These are phyloP conservation scores for Brotogeris chrysoptera DNA, from an alignment of 2,797 vertebrate genomes.

Conservation along the genomic window DNA sequence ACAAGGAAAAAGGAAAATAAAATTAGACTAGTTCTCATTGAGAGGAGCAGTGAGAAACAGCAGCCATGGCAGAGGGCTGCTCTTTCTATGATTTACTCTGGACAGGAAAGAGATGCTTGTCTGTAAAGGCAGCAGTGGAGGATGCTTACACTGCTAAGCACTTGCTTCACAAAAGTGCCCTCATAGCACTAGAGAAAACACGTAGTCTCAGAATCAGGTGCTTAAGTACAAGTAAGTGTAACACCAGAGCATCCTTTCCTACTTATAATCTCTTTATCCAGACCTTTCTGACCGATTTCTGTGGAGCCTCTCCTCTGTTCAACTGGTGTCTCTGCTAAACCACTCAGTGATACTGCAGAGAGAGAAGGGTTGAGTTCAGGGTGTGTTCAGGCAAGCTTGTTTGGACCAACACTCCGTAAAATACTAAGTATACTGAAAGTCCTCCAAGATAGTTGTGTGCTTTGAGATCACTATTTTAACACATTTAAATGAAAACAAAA, in stretches of 20 bases:
- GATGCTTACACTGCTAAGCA: neutral
- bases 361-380: neutral
- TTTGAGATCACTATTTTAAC: neutral
- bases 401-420: neutral
- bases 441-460: conserved; percentile 41
- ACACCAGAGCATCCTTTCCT: neutral
- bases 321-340: neutral
- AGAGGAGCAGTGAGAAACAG: neutral
- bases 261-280: neutral
- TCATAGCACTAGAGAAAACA: neutral
- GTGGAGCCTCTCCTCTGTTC: neutral
- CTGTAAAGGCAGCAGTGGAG: neutral
- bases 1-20: neutral
- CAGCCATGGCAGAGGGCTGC: neutral
- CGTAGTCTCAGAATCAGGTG: fast-evolving
- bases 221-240: neutral
- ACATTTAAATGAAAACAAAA: neutral
- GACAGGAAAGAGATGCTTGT: neutral
- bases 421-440: neutral
- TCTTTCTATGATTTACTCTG: neutral
- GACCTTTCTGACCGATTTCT: neutral
- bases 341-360: neutral
- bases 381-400: neutral
- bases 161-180: neutral
- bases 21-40: neutral